Evolutionary conservation across 2,888 invertebrate genomes (phyloP).

Genomic region (Ectemnius lituratus): DNA sequence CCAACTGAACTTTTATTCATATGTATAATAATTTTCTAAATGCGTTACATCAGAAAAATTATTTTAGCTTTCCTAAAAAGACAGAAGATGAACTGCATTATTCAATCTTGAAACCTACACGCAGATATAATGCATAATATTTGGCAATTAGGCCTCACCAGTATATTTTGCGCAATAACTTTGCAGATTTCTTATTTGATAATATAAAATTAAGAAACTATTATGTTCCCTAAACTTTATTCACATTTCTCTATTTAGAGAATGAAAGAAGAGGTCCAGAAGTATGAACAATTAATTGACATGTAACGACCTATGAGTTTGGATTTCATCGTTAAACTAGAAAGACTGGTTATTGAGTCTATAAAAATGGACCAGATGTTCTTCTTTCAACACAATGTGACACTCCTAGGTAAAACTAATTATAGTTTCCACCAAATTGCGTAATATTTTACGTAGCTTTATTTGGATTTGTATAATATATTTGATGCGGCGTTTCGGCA

Average conservation of each 20-base stretch:
- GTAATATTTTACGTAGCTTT: conserved; percentile 11
- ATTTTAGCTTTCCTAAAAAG: not conserved
- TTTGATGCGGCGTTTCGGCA: conserved; percentile 19
- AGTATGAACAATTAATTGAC: conserved; percentile 5
- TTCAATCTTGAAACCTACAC: too few species aligned
- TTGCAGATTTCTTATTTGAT: too few species aligned
- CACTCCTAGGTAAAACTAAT: conserved; percentile 14
- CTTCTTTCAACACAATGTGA: conserved; percentile 14
- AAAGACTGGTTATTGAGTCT: conserved; percentile 8
- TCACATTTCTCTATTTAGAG: too few species aligned
- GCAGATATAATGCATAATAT: too few species aligned
- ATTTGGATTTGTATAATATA: conserved; percentile 14
- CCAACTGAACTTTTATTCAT: too few species aligned
- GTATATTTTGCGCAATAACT: too few species aligned
- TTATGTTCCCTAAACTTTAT: too few species aligned
- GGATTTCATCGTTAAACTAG: conserved; percentile 6
- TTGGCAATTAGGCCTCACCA: too few species aligned
- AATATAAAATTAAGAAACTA: too few species aligned
- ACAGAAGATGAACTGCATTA: too few species aligned
- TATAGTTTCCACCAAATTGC: conserved; percentile 3
- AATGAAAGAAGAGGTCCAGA: too few species aligned
- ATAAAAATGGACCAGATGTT: conserved; percentile 11
- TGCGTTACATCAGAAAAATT: conserved; percentile 5
- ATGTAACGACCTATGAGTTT: conserved; percentile 5
- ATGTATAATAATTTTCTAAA: not conserved